A percentile compares a stretch with the other conserved stretches of the same genome.
phyloP scores from a whole-genome alignment of 2,888 invertebrate genomes.

The Drosophila niveifrons region DNA sequence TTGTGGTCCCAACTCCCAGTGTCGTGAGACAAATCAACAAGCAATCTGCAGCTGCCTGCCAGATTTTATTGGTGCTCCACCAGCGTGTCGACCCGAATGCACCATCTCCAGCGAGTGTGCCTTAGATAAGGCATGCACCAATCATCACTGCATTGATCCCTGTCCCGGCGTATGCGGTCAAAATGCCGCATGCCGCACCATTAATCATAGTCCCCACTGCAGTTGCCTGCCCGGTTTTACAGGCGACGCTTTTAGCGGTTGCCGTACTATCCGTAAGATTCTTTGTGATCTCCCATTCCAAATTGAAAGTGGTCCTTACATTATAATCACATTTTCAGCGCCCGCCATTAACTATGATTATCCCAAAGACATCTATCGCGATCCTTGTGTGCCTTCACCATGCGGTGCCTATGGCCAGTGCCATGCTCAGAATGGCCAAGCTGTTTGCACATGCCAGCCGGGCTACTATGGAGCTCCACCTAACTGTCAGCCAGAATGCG shows the following conservation, averaged over 20 bases:
- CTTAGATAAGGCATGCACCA: conserved; percentile 88
- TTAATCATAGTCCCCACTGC: conserved; percentile 91
- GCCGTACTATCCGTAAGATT: conserved; percentile 86
- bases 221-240: conserved; percentile 88
- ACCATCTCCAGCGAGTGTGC: conserved; percentile 89
- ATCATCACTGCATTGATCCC: conserved; percentile 89
- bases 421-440: conserved; percentile 86
- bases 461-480: conserved; percentile 89
- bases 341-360: conserved; percentile 59
- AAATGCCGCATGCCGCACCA: conserved; percentile 87
- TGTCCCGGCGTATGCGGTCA: conserved; percentile 91
- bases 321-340: conserved; percentile 56
- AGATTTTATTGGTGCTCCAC: conserved; percentile 88
- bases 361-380: conserved; percentile 79
- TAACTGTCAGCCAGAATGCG: conserved; percentile 89
- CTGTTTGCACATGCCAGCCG: conserved; percentile 88
- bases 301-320: not conserved
- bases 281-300: not conserved
- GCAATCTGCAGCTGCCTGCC: conserved; percentile 88
- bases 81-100: conserved; percentile 92
- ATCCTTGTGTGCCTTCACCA: conserved; percentile 89
- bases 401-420: conserved; percentile 89
- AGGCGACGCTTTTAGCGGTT: conserved; percentile 90
- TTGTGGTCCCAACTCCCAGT: conserved; percentile 89
- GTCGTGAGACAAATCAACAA: conserved; percentile 86